Conservation (phyloP, 1,140 invertebrate genomes). For the Semibalanus balanoides region DNA sequence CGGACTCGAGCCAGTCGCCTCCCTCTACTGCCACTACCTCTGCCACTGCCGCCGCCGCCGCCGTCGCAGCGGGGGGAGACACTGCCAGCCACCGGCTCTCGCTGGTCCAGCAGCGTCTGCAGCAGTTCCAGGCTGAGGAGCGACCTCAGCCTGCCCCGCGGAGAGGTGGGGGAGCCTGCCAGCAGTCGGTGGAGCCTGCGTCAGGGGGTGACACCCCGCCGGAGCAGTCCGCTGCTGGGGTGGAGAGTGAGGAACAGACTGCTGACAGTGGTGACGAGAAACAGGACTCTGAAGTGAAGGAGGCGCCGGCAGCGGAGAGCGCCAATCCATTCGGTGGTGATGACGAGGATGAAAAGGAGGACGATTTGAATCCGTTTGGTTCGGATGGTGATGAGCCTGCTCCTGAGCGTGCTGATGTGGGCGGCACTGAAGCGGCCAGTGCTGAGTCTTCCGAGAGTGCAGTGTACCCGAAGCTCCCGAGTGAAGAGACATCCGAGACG, state of each 20-base stretch:
- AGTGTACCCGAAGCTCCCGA: no score
- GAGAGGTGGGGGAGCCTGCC: no score
- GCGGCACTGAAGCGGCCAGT: neutral
- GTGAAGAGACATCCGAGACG: no score
- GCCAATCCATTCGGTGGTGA: neutral
- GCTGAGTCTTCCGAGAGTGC: no score
- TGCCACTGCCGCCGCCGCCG: no score
- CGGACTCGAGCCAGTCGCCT: no score
- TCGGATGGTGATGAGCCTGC: constrained; percentile 1
- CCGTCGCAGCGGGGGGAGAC: no score
- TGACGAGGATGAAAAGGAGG: constrained; percentile 8
- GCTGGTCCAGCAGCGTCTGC: neutral
- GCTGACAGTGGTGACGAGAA: neutral
- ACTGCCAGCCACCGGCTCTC: neutral
- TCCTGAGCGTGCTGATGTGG: neutral
- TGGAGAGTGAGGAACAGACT: neutral
- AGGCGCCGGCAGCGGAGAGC: neutral
- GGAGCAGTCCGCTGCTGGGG: neutral
- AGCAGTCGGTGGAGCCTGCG: no score
- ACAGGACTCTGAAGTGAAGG: neutral
- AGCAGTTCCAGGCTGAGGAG: neutral
- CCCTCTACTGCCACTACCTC: no score
- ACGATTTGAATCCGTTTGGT: constrained; percentile 1
- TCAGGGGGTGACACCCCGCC: neutral
- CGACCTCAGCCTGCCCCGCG: neutral